Evolutionary conservation across 1,140 invertebrate genomes (phyloP), one percentile per base, ranked within the genome.

Genomic region (Tachypleus tridentatus): DNA sequence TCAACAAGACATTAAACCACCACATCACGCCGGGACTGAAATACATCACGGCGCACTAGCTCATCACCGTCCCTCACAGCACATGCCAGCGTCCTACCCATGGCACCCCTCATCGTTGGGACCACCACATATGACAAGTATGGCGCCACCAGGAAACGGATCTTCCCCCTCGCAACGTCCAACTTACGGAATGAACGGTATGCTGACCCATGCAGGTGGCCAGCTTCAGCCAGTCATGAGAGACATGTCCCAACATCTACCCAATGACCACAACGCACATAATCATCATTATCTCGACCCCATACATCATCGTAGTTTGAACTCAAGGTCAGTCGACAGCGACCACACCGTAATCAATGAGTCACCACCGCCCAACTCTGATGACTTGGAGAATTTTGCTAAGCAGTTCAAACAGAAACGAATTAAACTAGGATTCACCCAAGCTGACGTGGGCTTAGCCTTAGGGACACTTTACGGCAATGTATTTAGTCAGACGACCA

Each of bases 401-500:
- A 99, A 99, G 80, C 94, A 97, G 77, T 99, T 99, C 80, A 99
- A 99, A 79, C 97, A 99, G 79, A 82, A 95, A 60, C 84, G 97
- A 62, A 99, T 99, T 78, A 99, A 99, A 79, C 82, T 99, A 49
- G 97, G 97, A 62, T 99, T 95, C 78, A 95, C 93, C 57, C 96
- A 98, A 79, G 96, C 95, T 0, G 97, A 99, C 78, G 96, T 99
- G 4, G 97, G 96, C 57, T 82, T 99, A 10, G 96, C 97, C 8
- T 83, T 99, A 65, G 97, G 97, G 51, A 99, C 96, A 0, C 84
- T 99, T 0, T 99, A 99, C 79, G 97, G 97, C 65, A 99, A 99
- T 76, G 97, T 99, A 47, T 99, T 99, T 80, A 97, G 93, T 57
- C 97, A 99, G 80, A 99, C 97, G 64, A 99, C 97, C 62, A 99